A percentile compares a stretch with the other conserved stretches of the same genome.
Evolutionary conservation across 1,140 invertebrate genomes (phyloP).

Genomic region (Popillia japonica): DNA sequence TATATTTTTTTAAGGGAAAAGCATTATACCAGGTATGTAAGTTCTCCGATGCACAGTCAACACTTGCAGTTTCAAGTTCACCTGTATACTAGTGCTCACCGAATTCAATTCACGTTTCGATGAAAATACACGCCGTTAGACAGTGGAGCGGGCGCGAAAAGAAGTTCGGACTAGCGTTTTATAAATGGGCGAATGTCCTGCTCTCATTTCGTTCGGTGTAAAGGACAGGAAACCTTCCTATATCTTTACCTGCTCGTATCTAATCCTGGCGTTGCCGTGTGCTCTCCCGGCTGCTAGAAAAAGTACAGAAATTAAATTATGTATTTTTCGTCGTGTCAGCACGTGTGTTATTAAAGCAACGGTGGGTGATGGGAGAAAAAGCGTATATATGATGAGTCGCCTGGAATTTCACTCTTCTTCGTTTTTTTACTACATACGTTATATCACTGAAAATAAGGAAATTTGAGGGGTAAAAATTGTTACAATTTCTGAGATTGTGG

Average conservation of each 20-base stretch:
- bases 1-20: not conserved
- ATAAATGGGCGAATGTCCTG: conserved; percentile 9
- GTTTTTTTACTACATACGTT: not conserved
- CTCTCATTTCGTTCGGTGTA: not conserved
- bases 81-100: not conserved
- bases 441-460: not conserved
- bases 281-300: not conserved
- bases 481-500: too few relatives aligned
- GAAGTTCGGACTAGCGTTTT: not conserved
- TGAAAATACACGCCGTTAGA: conserved; percentile 5
- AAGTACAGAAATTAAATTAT: conserved; percentile 19
- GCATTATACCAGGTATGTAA: not conserved
- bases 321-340: conserved; percentile 17
- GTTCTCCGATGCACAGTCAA: too few relatives aligned
- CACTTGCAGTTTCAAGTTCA: too few relatives aligned
- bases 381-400: not conserved
- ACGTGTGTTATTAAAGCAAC: conserved; percentile 11
- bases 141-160: not conserved
- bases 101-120: conserved; percentile 1
- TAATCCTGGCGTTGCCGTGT: conserved; percentile 9
- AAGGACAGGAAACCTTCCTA: not conserved
- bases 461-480: not conserved
- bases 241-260: conserved; percentile 1
- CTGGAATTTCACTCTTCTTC: not conserved
- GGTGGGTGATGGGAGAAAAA: not conserved